phyloP scores from a whole-genome alignment of 2,113 vertebrate genomes.

The Regulus satrapa region DNA sequence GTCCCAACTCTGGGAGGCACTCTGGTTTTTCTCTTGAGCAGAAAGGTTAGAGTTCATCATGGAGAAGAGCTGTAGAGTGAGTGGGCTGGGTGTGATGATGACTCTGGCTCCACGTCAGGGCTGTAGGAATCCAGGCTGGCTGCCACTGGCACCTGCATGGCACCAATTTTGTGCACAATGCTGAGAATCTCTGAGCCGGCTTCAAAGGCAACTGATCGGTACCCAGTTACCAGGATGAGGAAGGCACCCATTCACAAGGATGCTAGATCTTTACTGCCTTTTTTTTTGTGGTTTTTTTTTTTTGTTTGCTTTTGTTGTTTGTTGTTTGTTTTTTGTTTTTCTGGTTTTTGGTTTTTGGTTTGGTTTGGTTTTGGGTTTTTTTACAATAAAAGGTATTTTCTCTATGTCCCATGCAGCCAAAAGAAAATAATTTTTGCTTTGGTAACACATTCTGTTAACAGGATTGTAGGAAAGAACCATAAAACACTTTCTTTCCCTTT shows the following conservation, averaged over 20 bases:
- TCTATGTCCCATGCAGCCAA: not conserved
- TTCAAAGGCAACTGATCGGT: not conserved
- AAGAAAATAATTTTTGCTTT: not conserved
- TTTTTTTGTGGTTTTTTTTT: no score
- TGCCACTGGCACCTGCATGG: not conserved
- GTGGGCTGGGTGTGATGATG: not conserved
- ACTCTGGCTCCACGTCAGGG: not conserved
- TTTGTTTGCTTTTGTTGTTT: no score
- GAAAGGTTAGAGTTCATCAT: not conserved
- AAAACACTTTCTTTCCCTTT: slow-evolving; percentile 11
- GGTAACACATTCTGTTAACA: not conserved
- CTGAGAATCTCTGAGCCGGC: not conserved
- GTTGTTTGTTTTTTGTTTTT: no score
- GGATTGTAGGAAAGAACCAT: not conserved
- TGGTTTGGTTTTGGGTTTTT: not conserved
- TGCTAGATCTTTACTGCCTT: not conserved
- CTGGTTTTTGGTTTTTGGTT: no score
- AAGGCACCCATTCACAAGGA: not conserved
- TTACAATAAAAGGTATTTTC: not conserved
- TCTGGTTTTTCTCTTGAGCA: not conserved
- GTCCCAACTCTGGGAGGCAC: not conserved
- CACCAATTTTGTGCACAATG: not conserved
- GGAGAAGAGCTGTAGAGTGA: not conserved
- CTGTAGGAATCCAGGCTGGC: not conserved
- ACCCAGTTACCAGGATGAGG: no score